A percentile compares a stretch with the other conserved stretches of the same genome.
phyloP scores from a whole-genome alignment of 2,113 vertebrate genomes.

The Acinonyx jubatus region DNA sequence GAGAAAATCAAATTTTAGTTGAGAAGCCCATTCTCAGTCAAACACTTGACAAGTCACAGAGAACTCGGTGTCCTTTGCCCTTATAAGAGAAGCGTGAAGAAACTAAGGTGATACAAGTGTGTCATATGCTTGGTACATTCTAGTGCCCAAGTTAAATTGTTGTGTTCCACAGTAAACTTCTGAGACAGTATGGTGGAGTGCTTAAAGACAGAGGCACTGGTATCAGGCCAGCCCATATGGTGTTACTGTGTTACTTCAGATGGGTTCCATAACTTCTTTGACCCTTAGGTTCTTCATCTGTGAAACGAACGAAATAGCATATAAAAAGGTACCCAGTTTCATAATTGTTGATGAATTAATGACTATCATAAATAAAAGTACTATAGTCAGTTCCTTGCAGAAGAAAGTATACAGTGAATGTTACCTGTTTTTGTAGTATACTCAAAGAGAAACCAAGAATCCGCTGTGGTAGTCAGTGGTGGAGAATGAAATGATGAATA shows the following conservation, averaged over 20 bases:
- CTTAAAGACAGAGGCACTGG: not conserved
- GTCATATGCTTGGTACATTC: not conserved
- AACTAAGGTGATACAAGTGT: not conserved
- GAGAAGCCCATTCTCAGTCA: not conserved
- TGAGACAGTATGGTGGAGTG: not conserved
- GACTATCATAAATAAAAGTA: conserved; percentile 35
- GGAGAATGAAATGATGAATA: not conserved
- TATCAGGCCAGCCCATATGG: not conserved
- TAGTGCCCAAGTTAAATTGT: not conserved
- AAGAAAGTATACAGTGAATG: not conserved
- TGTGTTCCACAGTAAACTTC: not conserved
- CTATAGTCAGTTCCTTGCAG: not conserved
- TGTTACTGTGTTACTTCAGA: not conserved
- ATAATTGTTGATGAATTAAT: conserved; percentile 22
- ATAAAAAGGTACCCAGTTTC: not conserved
- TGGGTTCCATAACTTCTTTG: conserved; percentile 27
- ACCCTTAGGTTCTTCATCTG: conserved; percentile 28
- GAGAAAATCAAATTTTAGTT: not conserved
- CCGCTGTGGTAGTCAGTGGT: not conserved
- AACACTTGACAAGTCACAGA: not conserved
- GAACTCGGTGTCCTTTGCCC: not conserved
- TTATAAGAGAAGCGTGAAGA: conserved; percentile 22
- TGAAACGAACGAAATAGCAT: conserved; percentile 8
- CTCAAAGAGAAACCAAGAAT: conserved; percentile 5
- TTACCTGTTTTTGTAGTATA: not conserved